Conservation (phyloP, 2,888 invertebrate species). For the Leuctra nigra region DNA sequence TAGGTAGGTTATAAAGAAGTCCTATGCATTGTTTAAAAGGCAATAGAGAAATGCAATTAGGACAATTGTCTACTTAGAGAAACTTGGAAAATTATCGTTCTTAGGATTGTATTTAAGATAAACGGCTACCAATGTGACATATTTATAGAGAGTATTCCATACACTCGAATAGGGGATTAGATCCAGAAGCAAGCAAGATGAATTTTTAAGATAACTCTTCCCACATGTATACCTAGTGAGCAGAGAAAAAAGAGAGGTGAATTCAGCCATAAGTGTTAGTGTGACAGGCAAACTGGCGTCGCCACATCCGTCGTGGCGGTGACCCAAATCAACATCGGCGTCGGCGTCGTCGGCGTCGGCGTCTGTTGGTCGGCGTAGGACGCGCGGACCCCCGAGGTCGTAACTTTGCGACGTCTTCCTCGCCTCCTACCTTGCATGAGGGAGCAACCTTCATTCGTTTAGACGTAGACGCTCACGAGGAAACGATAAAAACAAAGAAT, state of each 20-base stretch:
- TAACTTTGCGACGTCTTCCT: slow-evolving; percentile 7
- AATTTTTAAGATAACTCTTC: background rate
- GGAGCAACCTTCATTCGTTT: slow-evolving; percentile 3
- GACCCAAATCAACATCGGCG: slow-evolving; percentile 18
- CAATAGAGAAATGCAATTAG: no score
- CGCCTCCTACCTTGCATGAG: slow-evolving; percentile 3
- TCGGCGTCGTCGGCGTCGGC: slow-evolving; percentile 6
- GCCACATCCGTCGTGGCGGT: slow-evolving; percentile 11
- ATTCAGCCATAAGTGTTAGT: background rate
- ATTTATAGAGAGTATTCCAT: no score
- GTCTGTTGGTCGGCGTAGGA: slow-evolving; percentile 8
- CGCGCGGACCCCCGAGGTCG: background rate
- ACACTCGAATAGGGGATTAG: no score
- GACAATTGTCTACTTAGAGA: no score
- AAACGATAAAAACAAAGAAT: background rate
- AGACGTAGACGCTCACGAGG: background rate
- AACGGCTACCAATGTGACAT: no score
- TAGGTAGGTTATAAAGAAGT: no score
- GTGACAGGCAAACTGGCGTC: slow-evolving; percentile 12
- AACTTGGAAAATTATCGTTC: no score
- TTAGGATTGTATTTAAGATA: no score
- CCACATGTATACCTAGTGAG: no score
- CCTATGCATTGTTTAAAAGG: no score
- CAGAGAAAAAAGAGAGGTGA: no score
- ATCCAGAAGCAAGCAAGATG: no score